Evolutionary conservation across 2,797 vertebrate genomes (phyloP).

Genomic region (Melanotaenia trifasciata): DNA sequence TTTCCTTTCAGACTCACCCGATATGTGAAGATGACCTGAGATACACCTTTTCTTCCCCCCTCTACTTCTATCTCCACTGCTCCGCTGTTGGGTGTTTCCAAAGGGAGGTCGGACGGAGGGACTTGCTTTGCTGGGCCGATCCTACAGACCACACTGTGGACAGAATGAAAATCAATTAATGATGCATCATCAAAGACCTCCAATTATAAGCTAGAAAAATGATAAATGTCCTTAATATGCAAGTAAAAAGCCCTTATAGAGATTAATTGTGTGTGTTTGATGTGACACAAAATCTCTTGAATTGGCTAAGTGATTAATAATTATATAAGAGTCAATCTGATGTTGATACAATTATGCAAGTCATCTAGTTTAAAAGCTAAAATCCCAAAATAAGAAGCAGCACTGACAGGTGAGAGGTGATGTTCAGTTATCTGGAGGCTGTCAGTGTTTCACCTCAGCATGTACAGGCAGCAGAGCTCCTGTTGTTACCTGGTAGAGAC

Average conservation of each 20-base stretch:
- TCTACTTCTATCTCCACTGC: slow-evolving; percentile 85
- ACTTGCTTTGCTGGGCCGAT: slow-evolving; percentile 71
- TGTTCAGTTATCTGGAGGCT: neutral
- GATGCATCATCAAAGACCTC: neutral
- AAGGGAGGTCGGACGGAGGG: slow-evolving; percentile 46
- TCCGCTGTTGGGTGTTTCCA: neutral
- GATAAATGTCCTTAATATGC: neutral
- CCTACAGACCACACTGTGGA: slow-evolving; percentile 89
- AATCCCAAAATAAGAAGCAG: no score
- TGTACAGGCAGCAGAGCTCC: neutral
- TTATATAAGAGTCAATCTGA: neutral
- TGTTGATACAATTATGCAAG: slow-evolving; percentile 1
- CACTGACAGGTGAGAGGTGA: neutral
- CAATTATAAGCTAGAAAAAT: neutral
- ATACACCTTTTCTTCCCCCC: slow-evolving; percentile 79
- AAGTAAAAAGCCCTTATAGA: neutral
- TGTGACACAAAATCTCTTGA: no score
- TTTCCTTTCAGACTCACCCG: slow-evolving; percentile 80
- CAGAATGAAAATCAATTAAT: neutral
- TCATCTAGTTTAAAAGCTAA: neutral
- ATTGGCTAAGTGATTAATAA: neutral
- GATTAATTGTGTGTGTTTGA: neutral
- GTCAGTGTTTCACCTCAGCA: slow-evolving; percentile 9
- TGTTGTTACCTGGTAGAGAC: slow-evolving; percentile 89
- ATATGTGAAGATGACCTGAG: slow-evolving; percentile 84